Base-by-base conservation (phyloP, 2,888 invertebrate species). In the Coremacera marginata region DNA sequence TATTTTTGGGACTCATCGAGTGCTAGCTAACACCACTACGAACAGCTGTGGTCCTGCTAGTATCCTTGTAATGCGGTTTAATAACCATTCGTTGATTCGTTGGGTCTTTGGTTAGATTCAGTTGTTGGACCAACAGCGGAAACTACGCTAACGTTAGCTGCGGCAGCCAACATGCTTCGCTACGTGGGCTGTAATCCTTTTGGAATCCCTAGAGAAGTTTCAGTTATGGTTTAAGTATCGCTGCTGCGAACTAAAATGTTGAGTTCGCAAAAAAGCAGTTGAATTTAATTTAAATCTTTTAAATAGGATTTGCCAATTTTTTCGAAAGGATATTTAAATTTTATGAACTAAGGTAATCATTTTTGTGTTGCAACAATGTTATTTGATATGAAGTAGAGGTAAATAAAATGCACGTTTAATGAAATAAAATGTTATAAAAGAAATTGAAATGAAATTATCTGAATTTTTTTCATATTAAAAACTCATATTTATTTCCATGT, bases 31-130 rank as follows among this genome's bases (percentile, higher is more conserved):
- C 55, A 19, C 22, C 55, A 16, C 55, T 22, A 19, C 22, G 55
- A 55, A 55, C 55, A 55, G 55, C 31, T 70, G 73, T 51, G 74
- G 63, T 70, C 62, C 70, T 68, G 63, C 70, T 73, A 74, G 77
- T 70, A 70, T 74, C 63, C 74, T 70, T 74, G 74, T 63, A 62
- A 72, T 72, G 62, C 72, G 60, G 72, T 62, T 72, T 72, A 72
- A 62, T 62, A 72, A 72, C 57, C 62, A 60, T 72, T 51, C 22
- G 62, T 49, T 60, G 72, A 16, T 62, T 51, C n/a, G 25, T 22
- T 31, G 14, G 34, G 31, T 63, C 51, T 1, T 19, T 31, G n/a
- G 5, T 25, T 34, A 27, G 9, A 19, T 22, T 62, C 37, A 49
- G 60, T 25, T 63, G 55, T 19, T 44, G 44, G 11, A 44, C 44